Base-by-base conservation (phyloP, 2,113 vertebrate species). In the Pelobates fuscus region DNA sequence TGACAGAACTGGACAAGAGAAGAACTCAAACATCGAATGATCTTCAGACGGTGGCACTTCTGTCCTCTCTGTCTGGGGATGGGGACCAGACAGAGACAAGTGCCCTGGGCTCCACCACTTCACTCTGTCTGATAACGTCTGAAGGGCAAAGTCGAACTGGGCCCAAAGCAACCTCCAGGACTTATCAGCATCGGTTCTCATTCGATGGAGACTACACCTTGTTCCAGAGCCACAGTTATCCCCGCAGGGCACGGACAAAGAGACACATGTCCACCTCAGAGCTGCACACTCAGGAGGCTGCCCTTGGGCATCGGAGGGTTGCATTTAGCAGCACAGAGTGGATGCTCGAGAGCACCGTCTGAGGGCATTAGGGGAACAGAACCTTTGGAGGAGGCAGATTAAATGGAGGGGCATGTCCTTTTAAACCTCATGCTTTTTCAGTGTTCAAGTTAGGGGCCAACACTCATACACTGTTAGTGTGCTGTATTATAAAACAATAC, bases 341-440 rank as follows among this genome's bases (percentile, higher is more conserved):
- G 96, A 96, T 97, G 96, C 89, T 98, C 32, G 96, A 97, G 84
- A 97, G 96, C 90, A 97, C 96, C 23, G 95, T 97, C 80, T 97
- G 91, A 95, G 79, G 43, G 30, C 12, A 25, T 3, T 2, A 11
- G 67, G 15, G 54, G 65, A 12, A 41, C 18, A 25, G 25, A 43
- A 59, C 3, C 21, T 4, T 44, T 18, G 5, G 25, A 18, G 37
- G 60, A 61, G 2, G 11, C 10, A n/a, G 8, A n/a, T 61, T 44
- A 59, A 32, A 15, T 26, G 25, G 57, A 23, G 2, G 1, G 29
- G 29, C 27, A 41, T 17, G 54, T 37, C 32, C 17, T 11, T 0
- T 2, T 15, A 63, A 25, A 20, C 69, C 37, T 10, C 1, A 71
- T 49, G 37, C 27, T 17, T 49, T 43, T 44, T 63, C 59, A 63